These are phyloP conservation scores for Hippopotamyrus pictus DNA, from an alignment of 2,797 vertebrate species.

Conservation along the genomic window DNA sequence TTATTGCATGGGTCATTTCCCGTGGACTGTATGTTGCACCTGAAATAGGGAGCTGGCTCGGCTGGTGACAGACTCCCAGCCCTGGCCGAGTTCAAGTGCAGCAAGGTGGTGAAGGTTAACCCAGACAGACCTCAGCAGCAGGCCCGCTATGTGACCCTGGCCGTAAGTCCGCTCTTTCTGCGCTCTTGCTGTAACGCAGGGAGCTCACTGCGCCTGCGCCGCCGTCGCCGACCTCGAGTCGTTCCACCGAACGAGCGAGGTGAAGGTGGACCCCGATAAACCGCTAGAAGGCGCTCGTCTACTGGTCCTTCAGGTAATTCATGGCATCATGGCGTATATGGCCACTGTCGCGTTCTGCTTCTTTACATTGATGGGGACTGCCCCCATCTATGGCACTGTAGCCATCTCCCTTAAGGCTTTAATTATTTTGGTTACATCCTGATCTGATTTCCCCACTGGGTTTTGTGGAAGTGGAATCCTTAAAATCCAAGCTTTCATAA, in stretches of 20 bases:
- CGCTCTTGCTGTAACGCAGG: conserved; percentile 53
- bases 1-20: not conserved
- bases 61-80: conserved; percentile 60
- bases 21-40: conserved; percentile 32
- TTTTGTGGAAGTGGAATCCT: not conserved
- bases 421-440: not conserved
- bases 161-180: conserved; percentile 64
- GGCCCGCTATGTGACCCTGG: conserved; percentile 68
- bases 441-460: not conserved
- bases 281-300: conserved; percentile 82
- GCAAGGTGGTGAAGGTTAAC: conserved; percentile 78
- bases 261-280: conserved; percentile 97
- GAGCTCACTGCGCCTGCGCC: conserved; percentile 65
- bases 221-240: conserved; percentile 62
- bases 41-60: conserved; percentile 62
- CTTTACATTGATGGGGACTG: not conserved
- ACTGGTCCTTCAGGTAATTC: conserved; percentile 76
- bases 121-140: conserved; percentile 80
- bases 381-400: not conserved
- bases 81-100: conserved; percentile 68
- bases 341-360: not conserved
- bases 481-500: not conserved
- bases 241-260: conserved; percentile 64
- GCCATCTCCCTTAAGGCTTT: not conserved
- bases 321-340: not conserved